Percentiles rank a stretch among this genome's conserved stretches.
phyloP scores from a whole-genome alignment of 2,888 invertebrate genomes.

The Oegoconia quadripuncta region DNA sequence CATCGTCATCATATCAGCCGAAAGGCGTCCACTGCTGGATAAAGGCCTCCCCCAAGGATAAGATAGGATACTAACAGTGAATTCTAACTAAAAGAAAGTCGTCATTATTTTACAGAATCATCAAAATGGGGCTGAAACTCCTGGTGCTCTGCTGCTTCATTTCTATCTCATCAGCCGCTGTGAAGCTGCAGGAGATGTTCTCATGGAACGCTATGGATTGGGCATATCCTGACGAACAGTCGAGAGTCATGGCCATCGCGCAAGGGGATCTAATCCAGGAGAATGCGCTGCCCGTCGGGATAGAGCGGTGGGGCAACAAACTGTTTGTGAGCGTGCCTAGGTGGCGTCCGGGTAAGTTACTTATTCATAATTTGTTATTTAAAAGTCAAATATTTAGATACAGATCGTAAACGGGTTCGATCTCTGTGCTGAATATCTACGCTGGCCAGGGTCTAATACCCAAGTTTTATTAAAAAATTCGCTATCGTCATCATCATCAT shows the following conservation, averaged over 20 bases:
- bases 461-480: no score
- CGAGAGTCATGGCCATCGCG: conserved; percentile 81
- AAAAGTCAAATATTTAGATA: neutral
- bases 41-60: no score
- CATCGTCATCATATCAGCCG: no score
- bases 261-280: conserved; percentile 85
- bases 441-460: no score
- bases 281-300: conserved; percentile 89
- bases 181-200: conserved; percentile 83
- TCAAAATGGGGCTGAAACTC: conserved; percentile 35
- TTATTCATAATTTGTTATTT: neutral
- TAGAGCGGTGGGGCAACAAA: conserved; percentile 89
- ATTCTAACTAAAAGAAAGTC: no score
- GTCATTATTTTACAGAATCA: conserved; percentile 5
- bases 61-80: no score
- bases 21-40: no score
- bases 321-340: conserved; percentile 91
- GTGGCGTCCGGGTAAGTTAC: conserved; percentile 83
- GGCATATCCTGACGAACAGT: conserved; percentile 82
- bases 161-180: conserved; percentile 52
- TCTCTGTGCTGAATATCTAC: no score
- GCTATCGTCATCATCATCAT: no score
- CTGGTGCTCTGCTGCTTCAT: conserved; percentile 42
- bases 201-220: conserved; percentile 89
- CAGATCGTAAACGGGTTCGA: no score